Base-by-base conservation (phyloP, 2,113 vertebrate genomes). In the Dromiciops gliroides region DNA sequence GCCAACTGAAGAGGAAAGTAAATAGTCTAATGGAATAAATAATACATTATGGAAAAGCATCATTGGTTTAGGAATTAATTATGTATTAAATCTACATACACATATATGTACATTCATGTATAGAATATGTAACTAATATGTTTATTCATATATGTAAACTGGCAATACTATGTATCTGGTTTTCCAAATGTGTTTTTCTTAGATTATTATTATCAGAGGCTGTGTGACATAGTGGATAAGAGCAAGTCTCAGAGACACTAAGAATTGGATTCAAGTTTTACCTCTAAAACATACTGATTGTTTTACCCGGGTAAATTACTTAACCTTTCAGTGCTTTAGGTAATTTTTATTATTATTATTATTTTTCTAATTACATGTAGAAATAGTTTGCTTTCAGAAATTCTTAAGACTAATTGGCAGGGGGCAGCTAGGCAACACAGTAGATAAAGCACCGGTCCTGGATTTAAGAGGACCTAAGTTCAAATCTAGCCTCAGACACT, bases 121-220 rank as follows among this genome's bases (percentile, higher is more conserved):
- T 8, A 83, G n/a, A 83, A 44, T 44, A 23, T 83, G 23, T 83
- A n/a, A 44, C 6, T 83, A n/a, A 44, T 23, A 83, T 83, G n/a
- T 83, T 83, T 83, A 19, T 83, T 1, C 19, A 23, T 83, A 44
- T 44, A 83, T 1, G 1, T 1, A 0, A 12, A 44, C 0, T 0
- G 4, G 14, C 37, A 89, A 28, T 23, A 16, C 8, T 11, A 0
- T 0, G 0, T 12, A 31, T 50, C 12, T 22, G 7, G 8, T 24
- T 24, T 26, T 3, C 23, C 3, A 56, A 50, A 37, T 1, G 44
- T 28, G 1, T 24, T 44, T 16, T n/a, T 83, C n/a, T 83, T 44
- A n/a, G 67, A n/a, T 75, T 44, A 22, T 44, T 83, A 83, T 83
- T 83, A 23, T 83, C n/a, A 83, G 26, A 83, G 7, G n/a, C n/a